Evolutionary conservation across 2,797 vertebrate species (phyloP).

Genomic region (Poliocrania exsul): DNA sequence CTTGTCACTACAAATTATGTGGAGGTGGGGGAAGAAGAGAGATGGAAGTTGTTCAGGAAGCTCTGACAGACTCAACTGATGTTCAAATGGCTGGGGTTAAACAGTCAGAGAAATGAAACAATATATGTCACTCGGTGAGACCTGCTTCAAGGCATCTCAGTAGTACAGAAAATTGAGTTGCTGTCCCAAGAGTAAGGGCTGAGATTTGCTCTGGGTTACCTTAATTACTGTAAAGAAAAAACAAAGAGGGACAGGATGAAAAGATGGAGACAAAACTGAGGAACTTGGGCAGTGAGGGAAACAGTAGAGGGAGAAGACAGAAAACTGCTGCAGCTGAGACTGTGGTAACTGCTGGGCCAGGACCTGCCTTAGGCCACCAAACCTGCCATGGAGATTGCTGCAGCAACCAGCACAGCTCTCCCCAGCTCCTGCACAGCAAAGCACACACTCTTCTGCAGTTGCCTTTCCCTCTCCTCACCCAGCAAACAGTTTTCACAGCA

Average conservation of each 20-base stretch:
- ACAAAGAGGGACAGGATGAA: background rate
- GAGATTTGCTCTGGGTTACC: background rate
- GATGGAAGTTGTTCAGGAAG: background rate
- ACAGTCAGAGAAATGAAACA: background rate
- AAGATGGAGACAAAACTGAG: background rate
- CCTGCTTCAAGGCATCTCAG: background rate
- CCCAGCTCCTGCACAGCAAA: background rate
- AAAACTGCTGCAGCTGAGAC: background rate
- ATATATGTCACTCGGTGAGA: background rate
- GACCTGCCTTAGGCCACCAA: background rate
- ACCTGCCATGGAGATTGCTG: background rate
- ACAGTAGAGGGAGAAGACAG: background rate
- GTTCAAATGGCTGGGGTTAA: background rate
- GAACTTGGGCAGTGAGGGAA: background rate
- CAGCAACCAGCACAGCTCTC: background rate
- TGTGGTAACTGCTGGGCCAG: background rate
- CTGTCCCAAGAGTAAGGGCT: background rate
- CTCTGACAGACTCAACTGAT: background rate
- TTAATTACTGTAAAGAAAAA: background rate
- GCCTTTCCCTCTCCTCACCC: background rate
- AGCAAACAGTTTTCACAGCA: background rate
- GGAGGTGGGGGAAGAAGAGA: background rate
- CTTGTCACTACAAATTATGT: background rate
- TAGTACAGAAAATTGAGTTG: background rate
- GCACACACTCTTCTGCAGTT: rapidly evolving